Conservation (phyloP, 2,888 invertebrate species). For the Metallyticus violacea region DNA sequence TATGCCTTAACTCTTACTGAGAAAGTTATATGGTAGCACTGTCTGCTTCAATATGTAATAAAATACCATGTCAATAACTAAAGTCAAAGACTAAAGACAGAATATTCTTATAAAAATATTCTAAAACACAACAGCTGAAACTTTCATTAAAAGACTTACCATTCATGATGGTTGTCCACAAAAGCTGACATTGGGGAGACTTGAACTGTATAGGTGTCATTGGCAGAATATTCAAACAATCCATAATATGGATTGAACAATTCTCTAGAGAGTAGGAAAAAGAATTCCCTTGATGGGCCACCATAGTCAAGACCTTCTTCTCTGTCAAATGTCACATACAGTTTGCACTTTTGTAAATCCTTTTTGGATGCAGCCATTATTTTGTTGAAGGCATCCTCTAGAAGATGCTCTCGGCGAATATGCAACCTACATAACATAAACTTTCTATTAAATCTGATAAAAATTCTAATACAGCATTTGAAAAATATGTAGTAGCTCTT, state of each 20-base stretch:
- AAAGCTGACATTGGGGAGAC: slow-evolving; percentile 95
- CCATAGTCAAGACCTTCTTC: slow-evolving; percentile 98
- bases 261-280: slow-evolving; percentile 94
- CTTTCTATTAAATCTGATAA: too few species aligned
- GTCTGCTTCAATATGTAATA: too few species aligned
- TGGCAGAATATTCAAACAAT: slow-evolving; percentile 96
- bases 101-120: too few species aligned
- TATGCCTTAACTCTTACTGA: too few species aligned
- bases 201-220: slow-evolving; percentile 95
- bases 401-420: slow-evolving; percentile 85
- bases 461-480: too few species aligned
- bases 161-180: slow-evolving; percentile 95
- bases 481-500: too few species aligned
- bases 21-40: too few species aligned
- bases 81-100: too few species aligned
- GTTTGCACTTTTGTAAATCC: slow-evolving; percentile 90
- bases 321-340: slow-evolving; percentile 91
- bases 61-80: too few species aligned
- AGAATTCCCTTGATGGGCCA: slow-evolving; percentile 95
- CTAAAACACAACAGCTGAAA: too few species aligned
- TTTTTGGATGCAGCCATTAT: slow-evolving; percentile 96
- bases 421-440: slow-evolving; percentile 70
- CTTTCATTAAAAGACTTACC: slow-evolving; percentile 60
- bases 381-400: slow-evolving; percentile 94
- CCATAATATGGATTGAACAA: slow-evolving; percentile 98